Evolutionary conservation across 2,797 vertebrate genomes (phyloP), one percentile per base, ranked within the genome.

Genomic region (Amazona ochrocephala): DNA sequence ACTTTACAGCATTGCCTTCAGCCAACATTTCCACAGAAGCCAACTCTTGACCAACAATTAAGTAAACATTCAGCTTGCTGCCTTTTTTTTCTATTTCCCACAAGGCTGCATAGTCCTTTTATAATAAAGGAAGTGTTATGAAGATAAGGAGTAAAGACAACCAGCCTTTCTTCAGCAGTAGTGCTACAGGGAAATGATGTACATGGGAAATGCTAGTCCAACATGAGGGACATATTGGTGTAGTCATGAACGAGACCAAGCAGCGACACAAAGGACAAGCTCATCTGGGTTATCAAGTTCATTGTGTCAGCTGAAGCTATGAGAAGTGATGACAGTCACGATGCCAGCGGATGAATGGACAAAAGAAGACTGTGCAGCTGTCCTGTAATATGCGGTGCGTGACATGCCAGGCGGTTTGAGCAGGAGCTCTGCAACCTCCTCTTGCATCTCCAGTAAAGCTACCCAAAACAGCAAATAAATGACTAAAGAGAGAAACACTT

Each of bases 331-430:
- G 83, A 90, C 90, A 95, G 92, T 91, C 91, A 93, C 44, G 15
- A 84, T 90, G 73, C 34, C 83, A 90, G 83, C 66, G 73, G 50
- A 81, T 32, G 64, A 77, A 41, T 0, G 1, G 88, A 97, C 96
- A 96, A 95, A 95, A 91, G 93, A 23, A 82, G 88, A 53, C 64
- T 82, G 62, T 90, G 95, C 91, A 95, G 94, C 93, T 97, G 96
- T 94, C 91, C 67, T 78, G 50, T 93, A 72, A 72, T 90, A 94
- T 73, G 90, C n/a, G 30, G 42, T 21, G 24, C 29, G 13, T 93
- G 92, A 93, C 94, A 93, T 74, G 85, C 80, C 94, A 87, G 77
- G 76, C 10, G 9, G 51, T 14, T 67, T 77, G 87, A 80, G 88
- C 45, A 62, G 80, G 34, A 96, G 82, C 66, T 67, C 74, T 73